Percentiles rank a stretch among this genome's conserved stretches.
These are phyloP conservation scores for Girardia tigrina DNA, from an alignment of 2,888 invertebrate genomes.

Conservation along the genomic window DNA sequence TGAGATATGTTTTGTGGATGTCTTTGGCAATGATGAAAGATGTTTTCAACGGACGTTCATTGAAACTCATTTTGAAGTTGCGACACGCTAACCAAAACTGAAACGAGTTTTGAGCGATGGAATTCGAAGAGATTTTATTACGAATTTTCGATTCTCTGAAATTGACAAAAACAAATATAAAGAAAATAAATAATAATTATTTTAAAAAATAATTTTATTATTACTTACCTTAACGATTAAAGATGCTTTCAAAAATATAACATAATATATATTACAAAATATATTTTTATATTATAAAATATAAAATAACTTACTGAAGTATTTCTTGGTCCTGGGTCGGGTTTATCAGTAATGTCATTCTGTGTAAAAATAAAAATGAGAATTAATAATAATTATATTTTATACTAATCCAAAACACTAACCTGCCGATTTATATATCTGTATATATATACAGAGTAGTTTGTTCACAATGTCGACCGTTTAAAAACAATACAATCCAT, in stretches of 20 bases:
- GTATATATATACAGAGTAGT: conserved; percentile 16
- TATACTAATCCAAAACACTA: conserved; percentile 19
- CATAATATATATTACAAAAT: no score
- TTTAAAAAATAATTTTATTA: not conserved
- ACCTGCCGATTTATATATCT: no score
- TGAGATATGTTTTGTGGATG: conserved; percentile 5
- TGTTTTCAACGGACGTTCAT: not conserved
- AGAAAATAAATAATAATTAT: not conserved
- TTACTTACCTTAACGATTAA: no score
- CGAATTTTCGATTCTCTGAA: not conserved
- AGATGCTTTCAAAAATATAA: no score
- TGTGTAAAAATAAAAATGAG: not conserved
- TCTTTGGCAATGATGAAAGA: not conserved
- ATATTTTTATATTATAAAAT: not conserved
- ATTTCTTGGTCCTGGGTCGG: not conserved
- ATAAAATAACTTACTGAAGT: not conserved
- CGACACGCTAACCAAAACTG: conserved; percentile 15
- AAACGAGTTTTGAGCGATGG: not conserved
- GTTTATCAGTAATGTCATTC: conserved; percentile 17
- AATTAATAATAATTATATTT: conserved; percentile 10
- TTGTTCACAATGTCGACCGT: conserved; percentile 14
- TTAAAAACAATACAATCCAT: conserved; percentile 18
- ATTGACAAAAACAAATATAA: not conserved
- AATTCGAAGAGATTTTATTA: not conserved
- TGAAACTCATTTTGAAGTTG: not conserved